Conservation (phyloP, 2,888 invertebrate genomes). For the Leucoma salicis region DNA sequence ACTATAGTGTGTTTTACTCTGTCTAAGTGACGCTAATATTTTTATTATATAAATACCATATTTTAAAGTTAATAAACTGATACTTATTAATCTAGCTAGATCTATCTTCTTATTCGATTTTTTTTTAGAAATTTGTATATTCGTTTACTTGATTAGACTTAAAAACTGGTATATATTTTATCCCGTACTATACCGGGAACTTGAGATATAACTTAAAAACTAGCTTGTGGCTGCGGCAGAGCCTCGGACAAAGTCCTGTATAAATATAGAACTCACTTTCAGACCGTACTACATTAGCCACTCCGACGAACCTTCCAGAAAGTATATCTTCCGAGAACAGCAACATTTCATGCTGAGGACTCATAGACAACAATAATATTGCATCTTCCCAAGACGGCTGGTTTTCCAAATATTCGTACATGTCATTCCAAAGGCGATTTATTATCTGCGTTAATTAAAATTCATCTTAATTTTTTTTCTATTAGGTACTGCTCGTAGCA, state of each 20-base stretch:
- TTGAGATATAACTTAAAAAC: too few relatives aligned
- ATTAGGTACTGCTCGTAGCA: too few relatives aligned
- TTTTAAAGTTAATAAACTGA: too few relatives aligned
- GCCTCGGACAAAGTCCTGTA: too few relatives aligned
- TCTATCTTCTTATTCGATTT: too few relatives aligned
- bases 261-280: constrained; percentile 45
- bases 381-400: constrained; percentile 66
- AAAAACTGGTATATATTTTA: too few relatives aligned
- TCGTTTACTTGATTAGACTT: not conserved
- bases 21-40: too few relatives aligned
- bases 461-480: not conserved
- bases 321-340: constrained; percentile 59
- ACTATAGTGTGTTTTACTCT: too few relatives aligned
- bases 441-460: constrained; percentile 39
- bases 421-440: constrained; percentile 55
- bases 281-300: constrained; percentile 52
- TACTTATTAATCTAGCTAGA: too few relatives aligned
- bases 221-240: too few relatives aligned
- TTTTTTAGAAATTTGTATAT: not conserved
- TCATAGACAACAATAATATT: constrained; percentile 46
- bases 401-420: constrained; percentile 56
- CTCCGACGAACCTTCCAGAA: constrained; percentile 56
- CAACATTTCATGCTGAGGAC: constrained; percentile 52
- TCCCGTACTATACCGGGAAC: too few relatives aligned
- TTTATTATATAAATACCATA: too few relatives aligned